A percentile compares a stretch with the other conserved stretches of the same genome.
phyloP scores from a whole-genome alignment of 2,888 invertebrate species.

The Catocala sponsa region DNA sequence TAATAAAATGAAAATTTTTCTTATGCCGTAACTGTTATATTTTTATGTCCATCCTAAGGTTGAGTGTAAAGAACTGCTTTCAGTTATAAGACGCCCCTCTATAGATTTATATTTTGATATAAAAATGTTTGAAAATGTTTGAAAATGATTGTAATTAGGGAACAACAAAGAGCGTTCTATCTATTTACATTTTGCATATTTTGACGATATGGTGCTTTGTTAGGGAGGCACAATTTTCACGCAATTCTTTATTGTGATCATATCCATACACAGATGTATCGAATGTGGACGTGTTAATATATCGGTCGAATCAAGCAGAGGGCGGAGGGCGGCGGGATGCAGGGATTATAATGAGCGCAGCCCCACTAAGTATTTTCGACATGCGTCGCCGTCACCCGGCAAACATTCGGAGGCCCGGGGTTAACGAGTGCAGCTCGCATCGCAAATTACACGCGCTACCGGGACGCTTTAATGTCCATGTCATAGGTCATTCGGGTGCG shows the following conservation, averaged over 20 bases:
- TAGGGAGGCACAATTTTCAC: not conserved
- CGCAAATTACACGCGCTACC: slow-evolving; percentile 74
- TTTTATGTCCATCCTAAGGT: too few species aligned
- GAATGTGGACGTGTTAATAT: slow-evolving; percentile 81
- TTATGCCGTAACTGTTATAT: too few species aligned
- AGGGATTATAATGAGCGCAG: slow-evolving; percentile 86
- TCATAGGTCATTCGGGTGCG: slow-evolving; percentile 50
- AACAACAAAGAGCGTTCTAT: too few species aligned
- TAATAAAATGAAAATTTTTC: too few species aligned
- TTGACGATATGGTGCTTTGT: not conserved
- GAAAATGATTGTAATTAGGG: too few species aligned
- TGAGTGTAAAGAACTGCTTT: too few species aligned
- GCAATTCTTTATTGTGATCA: slow-evolving; percentile 29
- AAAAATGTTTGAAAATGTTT: too few species aligned
- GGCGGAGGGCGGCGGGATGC: slow-evolving; percentile 69
- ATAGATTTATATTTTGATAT: too few species aligned
- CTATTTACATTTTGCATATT: too few species aligned
- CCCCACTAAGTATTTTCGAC: slow-evolving; percentile 88
- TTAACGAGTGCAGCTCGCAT: slow-evolving; percentile 70
- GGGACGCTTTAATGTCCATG: slow-evolving; percentile 64
- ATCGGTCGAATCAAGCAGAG: slow-evolving; percentile 77
- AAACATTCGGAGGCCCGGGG: slow-evolving; percentile 78
- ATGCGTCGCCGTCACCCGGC: slow-evolving; percentile 87
- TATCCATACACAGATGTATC: slow-evolving; percentile 63
- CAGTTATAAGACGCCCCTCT: too few species aligned